A percentile compares a stretch with the other conserved stretches of the same genome.
Conservation (phyloP, 2,888 invertebrate genomes). For the Helleia helle region DNA sequence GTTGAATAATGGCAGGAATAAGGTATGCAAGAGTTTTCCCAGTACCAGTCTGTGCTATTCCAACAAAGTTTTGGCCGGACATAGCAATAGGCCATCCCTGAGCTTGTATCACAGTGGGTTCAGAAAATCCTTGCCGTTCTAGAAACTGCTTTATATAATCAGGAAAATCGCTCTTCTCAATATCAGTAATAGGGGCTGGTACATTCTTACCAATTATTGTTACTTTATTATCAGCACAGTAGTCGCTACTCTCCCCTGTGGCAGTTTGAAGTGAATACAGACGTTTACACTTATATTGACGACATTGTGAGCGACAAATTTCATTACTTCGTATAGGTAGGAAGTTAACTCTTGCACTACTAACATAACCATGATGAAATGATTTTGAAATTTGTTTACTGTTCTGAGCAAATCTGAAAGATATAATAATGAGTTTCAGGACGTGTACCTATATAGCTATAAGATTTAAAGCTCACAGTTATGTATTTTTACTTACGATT, state of each 20-base stretch:
- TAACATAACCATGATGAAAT: background rate
- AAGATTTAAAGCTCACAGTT: slow-evolving; percentile 6
- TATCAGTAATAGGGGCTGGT: slow-evolving; percentile 83
- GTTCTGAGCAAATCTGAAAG: slow-evolving; percentile 37
- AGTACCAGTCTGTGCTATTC: slow-evolving; percentile 88
- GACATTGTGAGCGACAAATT: slow-evolving; percentile 5
- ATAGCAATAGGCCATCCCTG: slow-evolving; percentile 90
- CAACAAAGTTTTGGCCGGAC: slow-evolving; percentile 86
- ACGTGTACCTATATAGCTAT: too few species aligned
- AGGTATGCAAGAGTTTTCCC: slow-evolving; percentile 86
- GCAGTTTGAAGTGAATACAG: slow-evolving; percentile 43
- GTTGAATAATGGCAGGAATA: slow-evolving; percentile 87
- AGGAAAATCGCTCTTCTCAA: slow-evolving; percentile 84
- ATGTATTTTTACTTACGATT: slow-evolving; percentile 37
- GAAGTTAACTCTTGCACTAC: slow-evolving; percentile 6
- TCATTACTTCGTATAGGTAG: background rate
- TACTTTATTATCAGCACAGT: slow-evolving; percentile 78
- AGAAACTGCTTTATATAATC: slow-evolving; percentile 79
- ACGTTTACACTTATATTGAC: slow-evolving; percentile 23
- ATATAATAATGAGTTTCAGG: background rate
- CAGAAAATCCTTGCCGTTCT: slow-evolving; percentile 75
- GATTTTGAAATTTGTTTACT: slow-evolving; percentile 22
- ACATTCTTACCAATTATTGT: slow-evolving; percentile 80
- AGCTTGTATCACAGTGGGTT: slow-evolving; percentile 88
- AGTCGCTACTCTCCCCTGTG: slow-evolving; percentile 73